Conservation (phyloP, 2,113 vertebrate species). For the Dipodomys spectabilis region DNA sequence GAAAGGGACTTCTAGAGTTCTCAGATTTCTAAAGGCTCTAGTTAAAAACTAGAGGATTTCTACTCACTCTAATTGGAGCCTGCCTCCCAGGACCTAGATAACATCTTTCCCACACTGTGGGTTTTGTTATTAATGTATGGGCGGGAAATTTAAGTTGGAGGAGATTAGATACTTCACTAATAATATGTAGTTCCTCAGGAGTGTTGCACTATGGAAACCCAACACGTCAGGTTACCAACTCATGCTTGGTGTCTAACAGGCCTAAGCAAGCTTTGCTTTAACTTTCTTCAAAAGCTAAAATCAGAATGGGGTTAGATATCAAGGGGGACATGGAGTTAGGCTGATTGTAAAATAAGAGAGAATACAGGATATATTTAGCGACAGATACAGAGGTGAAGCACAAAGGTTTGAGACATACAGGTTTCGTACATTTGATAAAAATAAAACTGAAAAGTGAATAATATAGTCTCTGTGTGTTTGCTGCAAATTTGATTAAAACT, state of each 20-base stretch:
- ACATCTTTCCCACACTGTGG: not conserved
- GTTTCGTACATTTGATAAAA: constrained; percentile 56
- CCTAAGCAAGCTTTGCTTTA: constrained; percentile 43
- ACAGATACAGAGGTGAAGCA: not conserved
- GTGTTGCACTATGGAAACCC: not conserved
- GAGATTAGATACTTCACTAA: not conserved
- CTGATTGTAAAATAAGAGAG: not conserved
- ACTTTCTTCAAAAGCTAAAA: constrained; percentile 31
- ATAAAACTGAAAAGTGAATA: constrained; percentile 33
- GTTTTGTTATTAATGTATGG: not conserved
- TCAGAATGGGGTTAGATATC: constrained; percentile 41
- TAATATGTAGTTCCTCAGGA: not conserved
- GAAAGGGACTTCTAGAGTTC: constrained; percentile 65
- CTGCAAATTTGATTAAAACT: constrained; percentile 18
- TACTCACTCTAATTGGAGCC: constrained; percentile 33
- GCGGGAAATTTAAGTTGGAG: not conserved
- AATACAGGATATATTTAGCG: not conserved
- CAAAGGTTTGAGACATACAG: not conserved
- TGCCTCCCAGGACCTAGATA: not conserved
- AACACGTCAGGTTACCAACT: not conserved
- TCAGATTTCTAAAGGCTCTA: constrained; percentile 60
- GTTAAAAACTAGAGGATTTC: constrained; percentile 23
- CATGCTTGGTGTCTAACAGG: not conserved
- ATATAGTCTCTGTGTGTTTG: not conserved
- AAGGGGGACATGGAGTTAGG: not conserved